Conservation (phyloP, 2,113 vertebrate species). For the Tachysurus vachellii region DNA sequence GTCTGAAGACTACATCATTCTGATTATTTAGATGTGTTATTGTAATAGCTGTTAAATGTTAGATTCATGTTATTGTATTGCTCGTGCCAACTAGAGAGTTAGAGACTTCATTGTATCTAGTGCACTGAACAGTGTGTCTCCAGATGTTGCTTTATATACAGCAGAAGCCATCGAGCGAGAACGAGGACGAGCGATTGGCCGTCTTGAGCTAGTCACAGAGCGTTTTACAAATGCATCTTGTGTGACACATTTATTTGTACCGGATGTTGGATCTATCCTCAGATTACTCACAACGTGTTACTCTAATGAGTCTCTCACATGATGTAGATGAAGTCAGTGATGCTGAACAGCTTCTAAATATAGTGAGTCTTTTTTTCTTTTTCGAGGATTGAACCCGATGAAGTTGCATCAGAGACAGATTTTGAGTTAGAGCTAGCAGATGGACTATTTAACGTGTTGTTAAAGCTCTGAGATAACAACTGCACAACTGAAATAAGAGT, state of each 20-base stretch:
- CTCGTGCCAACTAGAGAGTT: not conserved
- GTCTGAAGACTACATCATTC: not conserved
- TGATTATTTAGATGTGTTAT: not conserved
- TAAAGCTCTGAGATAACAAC: not conserved
- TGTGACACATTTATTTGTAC: not conserved
- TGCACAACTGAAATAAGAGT: not conserved
- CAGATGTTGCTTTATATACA: not conserved
- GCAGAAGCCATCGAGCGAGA: not conserved
- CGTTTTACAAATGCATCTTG: not conserved
- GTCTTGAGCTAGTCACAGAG: not conserved
- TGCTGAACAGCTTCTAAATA: not conserved
- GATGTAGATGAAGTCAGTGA: not conserved
- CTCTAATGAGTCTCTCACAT: not conserved
- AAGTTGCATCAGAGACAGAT: not conserved
- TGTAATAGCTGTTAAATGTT: not conserved
- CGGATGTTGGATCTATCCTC: not conserved
- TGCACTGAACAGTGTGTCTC: not conserved
- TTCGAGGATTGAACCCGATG: not conserved
- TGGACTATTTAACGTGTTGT: not conserved
- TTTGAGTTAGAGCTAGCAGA: not conserved
- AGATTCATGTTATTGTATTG: not conserved
- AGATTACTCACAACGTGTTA: not conserved
- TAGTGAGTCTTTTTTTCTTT: not conserved
- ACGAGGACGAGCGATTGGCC: not conserved
- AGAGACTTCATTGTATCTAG: not conserved